Percentiles rank a stretch among this genome's conserved stretches.
Evolutionary conservation across 2,797 vertebrate species (phyloP).

Genomic region (Pteronotus mesoamericanus): DNA sequence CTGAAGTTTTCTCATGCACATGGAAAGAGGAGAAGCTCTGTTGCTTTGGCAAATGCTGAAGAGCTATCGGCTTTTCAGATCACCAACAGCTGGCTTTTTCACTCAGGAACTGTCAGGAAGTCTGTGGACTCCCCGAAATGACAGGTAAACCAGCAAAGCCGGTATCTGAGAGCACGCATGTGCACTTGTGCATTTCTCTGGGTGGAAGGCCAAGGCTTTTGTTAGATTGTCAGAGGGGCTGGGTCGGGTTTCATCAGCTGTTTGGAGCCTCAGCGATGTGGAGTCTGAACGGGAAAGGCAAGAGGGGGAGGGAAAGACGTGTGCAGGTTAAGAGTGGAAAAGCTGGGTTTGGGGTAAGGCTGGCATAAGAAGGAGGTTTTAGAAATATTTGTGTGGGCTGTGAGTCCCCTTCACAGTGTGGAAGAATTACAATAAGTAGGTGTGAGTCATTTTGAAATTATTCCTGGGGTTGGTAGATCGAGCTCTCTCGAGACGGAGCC

Average conservation of each 20-base stretch:
- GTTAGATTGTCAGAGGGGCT: background rate
- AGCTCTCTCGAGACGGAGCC: background rate
- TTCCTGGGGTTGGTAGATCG: background rate
- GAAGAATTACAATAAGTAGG: background rate
- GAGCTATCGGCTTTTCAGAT: background rate
- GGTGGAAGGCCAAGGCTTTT: background rate
- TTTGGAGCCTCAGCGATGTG: background rate
- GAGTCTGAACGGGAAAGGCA: background rate
- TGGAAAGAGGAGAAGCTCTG: background rate
- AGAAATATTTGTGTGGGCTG: background rate
- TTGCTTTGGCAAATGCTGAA: background rate
- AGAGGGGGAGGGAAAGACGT: background rate
- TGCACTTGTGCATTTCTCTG: background rate
- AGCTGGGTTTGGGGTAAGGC: background rate
- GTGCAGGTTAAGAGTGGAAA: background rate
- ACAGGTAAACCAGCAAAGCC: background rate
- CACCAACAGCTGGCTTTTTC: background rate
- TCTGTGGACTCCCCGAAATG: background rate
- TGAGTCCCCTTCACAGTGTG: background rate
- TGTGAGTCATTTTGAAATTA: background rate
- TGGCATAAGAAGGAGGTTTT: background rate
- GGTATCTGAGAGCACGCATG: background rate
- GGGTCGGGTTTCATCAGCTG: background rate
- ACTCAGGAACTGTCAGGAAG: background rate
- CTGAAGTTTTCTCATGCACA: background rate